Evolutionary conservation across 2,888 invertebrate species (phyloP).

Genomic region (Theodoxus fluviatilis): DNA sequence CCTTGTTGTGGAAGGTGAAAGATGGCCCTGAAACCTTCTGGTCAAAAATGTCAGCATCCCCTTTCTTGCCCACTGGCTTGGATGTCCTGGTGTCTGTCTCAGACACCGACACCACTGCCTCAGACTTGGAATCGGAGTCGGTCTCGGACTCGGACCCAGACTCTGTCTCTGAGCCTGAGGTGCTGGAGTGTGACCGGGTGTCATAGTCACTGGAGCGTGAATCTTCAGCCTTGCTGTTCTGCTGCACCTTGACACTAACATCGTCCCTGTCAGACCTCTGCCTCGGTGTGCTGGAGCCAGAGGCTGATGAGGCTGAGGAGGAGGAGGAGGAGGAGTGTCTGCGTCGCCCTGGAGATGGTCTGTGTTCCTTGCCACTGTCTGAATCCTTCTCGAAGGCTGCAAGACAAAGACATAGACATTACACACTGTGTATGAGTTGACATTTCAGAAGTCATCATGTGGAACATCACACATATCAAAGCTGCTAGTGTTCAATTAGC

Average conservation of each 20-base stretch:
- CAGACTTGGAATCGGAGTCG: slow-evolving; percentile 15
- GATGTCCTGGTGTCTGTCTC: slow-evolving; percentile 18
- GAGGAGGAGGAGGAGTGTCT: no score
- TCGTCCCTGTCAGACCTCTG: no score
- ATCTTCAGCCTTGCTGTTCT: slow-evolving; percentile 22
- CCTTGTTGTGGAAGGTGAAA: slow-evolving; percentile 44
- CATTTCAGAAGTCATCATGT: no score
- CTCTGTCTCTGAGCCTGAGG: slow-evolving; percentile 25
- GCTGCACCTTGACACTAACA: slow-evolving; percentile 7
- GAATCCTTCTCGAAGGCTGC: no score
- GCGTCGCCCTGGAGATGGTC: no score
- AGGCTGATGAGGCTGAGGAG: no score
- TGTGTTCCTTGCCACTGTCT: no score
- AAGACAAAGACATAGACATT: no score
- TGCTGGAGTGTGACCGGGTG: slow-evolving; percentile 17
- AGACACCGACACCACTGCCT: slow-evolving; percentile 24
- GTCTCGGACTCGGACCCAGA: slow-evolving; percentile 22
- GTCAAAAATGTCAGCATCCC: neutral
- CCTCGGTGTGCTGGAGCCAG: no score
- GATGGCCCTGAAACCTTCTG: slow-evolving; percentile 41
- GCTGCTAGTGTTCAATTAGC: no score
- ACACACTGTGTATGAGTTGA: no score
- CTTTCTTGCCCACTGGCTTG: slow-evolving; percentile 7
- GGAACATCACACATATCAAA: no score
- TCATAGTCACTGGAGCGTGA: neutral